Evolutionary conservation across 2,113 vertebrate species (phyloP), one percentile per base, ranked within the genome.

Genomic region (Nestor notabilis): DNA sequence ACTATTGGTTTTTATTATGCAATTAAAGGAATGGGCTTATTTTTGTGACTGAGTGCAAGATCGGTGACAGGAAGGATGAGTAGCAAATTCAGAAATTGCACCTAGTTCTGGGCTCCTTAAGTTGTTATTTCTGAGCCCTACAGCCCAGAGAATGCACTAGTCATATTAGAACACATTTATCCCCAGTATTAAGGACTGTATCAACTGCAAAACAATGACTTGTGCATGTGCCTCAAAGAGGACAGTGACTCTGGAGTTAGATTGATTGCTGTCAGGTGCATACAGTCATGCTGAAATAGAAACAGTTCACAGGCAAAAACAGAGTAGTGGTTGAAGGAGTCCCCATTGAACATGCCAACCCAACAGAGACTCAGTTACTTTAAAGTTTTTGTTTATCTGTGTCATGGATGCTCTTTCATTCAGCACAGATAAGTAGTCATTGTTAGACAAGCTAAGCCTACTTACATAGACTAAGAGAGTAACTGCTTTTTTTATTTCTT

Each of bases 401-500:
- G 24, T 63, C 61, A 18, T 43, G 75, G 53, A 11, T 66, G 41
- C 7, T 66, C 95, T 92, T 89, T 72, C 56, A 69, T 77, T 94
- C 75, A 60, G 29, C 71, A 24, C 81, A 90, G 87, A 91, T 88
- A 83, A 93, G 79, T 91, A 52, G 75, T 94, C 79, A 24, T 65
- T 95, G 64, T 92, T 96, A 93, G 90, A 87, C 72, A 82, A 71
- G 78, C 78, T 95, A 93, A 93, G 78, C 47, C 66, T 85, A 3
- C 79, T 90, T 83, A 66, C 14, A 10, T 3, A 93, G 93, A 75
- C 74, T 39, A 87, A 93, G 83, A 94, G 81, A 98, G 90, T 97
- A 96, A 95, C 88, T 82, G 72, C 95, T 53, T 97, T 96, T 58
- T 83, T 97, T 94, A 96, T 96, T 94, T 97, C 89, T 96, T 81